Evolutionary conservation across 2,888 invertebrate genomes (phyloP).

Genomic region (Lobophora halterata): DNA sequence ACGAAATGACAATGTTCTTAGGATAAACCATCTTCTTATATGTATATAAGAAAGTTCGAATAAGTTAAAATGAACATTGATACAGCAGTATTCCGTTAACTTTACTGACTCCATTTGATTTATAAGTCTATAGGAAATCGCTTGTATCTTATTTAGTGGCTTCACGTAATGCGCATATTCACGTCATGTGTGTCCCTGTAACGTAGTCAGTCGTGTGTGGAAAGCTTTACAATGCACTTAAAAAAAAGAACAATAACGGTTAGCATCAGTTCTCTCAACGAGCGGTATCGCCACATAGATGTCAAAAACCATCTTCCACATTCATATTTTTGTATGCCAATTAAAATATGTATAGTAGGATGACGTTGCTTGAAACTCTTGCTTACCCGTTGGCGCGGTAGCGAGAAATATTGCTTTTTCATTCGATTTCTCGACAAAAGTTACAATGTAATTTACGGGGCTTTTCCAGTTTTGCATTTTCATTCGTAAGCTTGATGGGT

Average conservation of each 20-base stretch:
- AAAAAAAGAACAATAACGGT: slow-evolving; percentile 22
- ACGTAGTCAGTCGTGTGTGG: slow-evolving; percentile 25
- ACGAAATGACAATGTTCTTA: no score
- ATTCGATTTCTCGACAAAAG: slow-evolving; percentile 15
- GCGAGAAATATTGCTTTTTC: slow-evolving; percentile 20
- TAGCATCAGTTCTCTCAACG: no score
- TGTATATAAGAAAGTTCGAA: no score
- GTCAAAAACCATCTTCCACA: not conserved
- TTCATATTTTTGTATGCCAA: slow-evolving; percentile 3
- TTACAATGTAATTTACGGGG: slow-evolving; percentile 6
- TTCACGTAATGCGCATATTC: slow-evolving; percentile 14
- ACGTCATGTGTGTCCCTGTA: slow-evolving; percentile 22
- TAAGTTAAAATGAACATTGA: no score
- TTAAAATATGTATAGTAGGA: no score
- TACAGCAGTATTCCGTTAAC: no score
- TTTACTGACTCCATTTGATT: no score
- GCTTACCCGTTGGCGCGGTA: not conserved
- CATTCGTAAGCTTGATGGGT: no score
- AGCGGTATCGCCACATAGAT: slow-evolving; percentile 3
- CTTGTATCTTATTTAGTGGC: slow-evolving; percentile 16
- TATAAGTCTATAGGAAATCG: not conserved
- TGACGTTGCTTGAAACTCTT: no score
- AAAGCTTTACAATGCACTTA: slow-evolving; percentile 28
- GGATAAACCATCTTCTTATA: no score
- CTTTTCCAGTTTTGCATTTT: slow-evolving; percentile 1